Base-by-base conservation (phyloP, 2,888 invertebrate genomes). In the Oscheius onirici region DNA sequence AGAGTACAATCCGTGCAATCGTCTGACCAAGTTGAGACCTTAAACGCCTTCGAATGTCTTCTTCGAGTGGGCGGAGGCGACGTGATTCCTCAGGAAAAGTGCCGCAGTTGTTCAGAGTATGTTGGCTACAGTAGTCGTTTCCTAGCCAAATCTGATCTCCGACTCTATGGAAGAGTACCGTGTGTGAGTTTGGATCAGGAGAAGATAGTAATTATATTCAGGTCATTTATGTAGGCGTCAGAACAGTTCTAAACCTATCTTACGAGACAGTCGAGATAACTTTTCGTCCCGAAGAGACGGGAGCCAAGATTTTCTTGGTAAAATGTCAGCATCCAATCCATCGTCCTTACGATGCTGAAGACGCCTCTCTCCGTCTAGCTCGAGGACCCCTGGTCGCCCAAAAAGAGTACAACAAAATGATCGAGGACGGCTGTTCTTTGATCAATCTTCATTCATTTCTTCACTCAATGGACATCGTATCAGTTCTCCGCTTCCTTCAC, bases 1-100 rank as follows among this genome's bases (percentile, higher is more conserved):
- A 71, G 79, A 57, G 61, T 77, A 13, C 75, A 79, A 55, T 72
- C 79, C 0, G 79, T 79, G 28, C 79, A 79, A 49, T 77, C 77
- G 43, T 61, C 63, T 15, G 71, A 71, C 41, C 79, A 79, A 66
- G 77, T 79, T 46, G 72, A 75, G 15, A 71, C 74, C 13, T 54
- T 79, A 61, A 77, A 63, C 46, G 52, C 43, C n/a, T 70, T 70
- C 40, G 70, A 70, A 51, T 40, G n/a, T 26, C 49, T 63, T 17
- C 43, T 63, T 17, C 41, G 67, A 22, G 71, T 70, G 28, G 70
- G 65, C 40, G 75, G 75, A 17, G 78, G 75, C 10, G 71, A 72
- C 61, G 72, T 78, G 10, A 71, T 78, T 34, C 76, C 73, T 13
- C 60, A 54, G 54, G 26, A 69, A 3, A 76, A 78, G 51, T 54